Base-by-base conservation (phyloP, 1,140 invertebrate species). In the Drosophila funebris region DNA sequence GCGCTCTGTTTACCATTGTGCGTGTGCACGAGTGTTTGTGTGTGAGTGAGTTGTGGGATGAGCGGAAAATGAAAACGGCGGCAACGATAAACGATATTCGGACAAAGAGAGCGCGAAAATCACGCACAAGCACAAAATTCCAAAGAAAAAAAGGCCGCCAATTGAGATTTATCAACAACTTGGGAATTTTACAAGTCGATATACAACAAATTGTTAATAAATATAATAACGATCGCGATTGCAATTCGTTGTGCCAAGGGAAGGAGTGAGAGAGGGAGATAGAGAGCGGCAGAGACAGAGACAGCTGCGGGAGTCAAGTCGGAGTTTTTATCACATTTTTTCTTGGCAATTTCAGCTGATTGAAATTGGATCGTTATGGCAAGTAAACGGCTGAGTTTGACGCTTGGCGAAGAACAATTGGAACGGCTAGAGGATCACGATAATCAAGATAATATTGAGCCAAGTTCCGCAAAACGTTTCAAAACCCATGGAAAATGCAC, bases 1-100 rank as follows among this genome's bases (percentile, higher is more conserved):
- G 44, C 44, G 27, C 24, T 58, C 64, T 69, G 66, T 73, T 74
- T 62, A 74, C 57, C 56, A 68, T 54, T 37, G 20, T 11, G 22
- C 31, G 48, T 20, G 13, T 31, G 37, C 31, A 5, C 50, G 52
- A 11, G 18, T 2, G 24, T 13, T 20, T 41, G 44, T 52, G 24
- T 11, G 43, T 50, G 63, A 27, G 43, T 41, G 56, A 13, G 27
- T 31, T n/a, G 44, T 31, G 41, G 48, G 13, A 48, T 54, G 18
- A 50, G 56, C 44, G 56, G 44, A 43, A 74, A 50, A 63, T 60
- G 56, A 62, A 70, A 69, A 57, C 39, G 48, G 54, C 48, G 66
- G 56, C 61, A 71, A 63, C 50, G 14, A 64, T n/a, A 56, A 31
- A 41, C n/a, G n/a, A n/a, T n/a, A n/a, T n/a, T 22, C 16, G 29